Evolutionary conservation across 2,113 vertebrate genomes (phyloP), one percentile per base, ranked within the genome.

Genomic region (Mesoclemmys tuberculata): DNA sequence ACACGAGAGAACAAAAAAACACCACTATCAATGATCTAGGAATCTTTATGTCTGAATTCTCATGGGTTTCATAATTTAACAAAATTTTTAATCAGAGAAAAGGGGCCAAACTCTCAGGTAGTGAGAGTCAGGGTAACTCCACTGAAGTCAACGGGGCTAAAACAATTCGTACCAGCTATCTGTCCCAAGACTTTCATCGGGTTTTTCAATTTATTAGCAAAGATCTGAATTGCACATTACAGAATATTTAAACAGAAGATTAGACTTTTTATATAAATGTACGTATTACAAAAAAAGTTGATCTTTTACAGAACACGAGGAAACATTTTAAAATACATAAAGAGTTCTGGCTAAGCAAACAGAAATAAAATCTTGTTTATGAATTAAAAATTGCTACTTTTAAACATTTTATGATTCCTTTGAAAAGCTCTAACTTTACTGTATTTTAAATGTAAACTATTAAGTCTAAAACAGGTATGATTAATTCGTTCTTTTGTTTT

Each of bases 1-100:
- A n/a, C 51, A 38, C 0, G 0, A 24, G 0, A 26, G 2, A 24
- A 68, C 0, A 79, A 35, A 18, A 4, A 64, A 44, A 21, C 83
- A 44, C 31, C 0, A 64, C 14, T 91, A 82, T 14, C 16, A 22
- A 16, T 64, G 5, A 46, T 77, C 22, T 55, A 7, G 29, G 2
- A 52, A 64, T 14, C 84, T 56, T 8, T 54, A 41, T n/a, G 5
- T 35, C 77, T 80, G 55, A 18, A n/a, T 21, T 51, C 79, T n/a
- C 18, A 52, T 24, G 16, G 21, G 35, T 35, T 24, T 83, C 82
- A 4, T 85, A 85, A 85, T 8, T 12, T 1, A 11, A 89, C 14
- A 84, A 38, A 95, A 21, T 38, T 38, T 71, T 38, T 71, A 71
- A 90, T 58, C 56, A 9, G 31, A 74, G 46, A 4, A 82, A 94